phyloP scores from a whole-genome alignment of 2,797 vertebrate species.

The Lacerta bilineata region DNA sequence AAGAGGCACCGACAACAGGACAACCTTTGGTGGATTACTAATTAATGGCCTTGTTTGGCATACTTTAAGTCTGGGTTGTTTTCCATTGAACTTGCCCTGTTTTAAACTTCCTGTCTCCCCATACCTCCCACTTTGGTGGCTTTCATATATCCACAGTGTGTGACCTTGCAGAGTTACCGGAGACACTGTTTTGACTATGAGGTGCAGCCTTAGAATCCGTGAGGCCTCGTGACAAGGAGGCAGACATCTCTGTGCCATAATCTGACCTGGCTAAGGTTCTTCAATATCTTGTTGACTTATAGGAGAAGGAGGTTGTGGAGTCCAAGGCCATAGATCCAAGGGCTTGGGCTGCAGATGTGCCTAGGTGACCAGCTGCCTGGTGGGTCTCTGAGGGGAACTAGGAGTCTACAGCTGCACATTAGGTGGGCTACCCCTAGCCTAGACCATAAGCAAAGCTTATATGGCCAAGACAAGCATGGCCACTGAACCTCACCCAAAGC shows the following conservation, averaged over 20 bases:
- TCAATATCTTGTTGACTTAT: neutral
- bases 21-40: constrained; percentile 51
- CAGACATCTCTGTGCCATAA: neutral
- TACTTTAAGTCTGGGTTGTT: constrained; percentile 8
- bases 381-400: neutral
- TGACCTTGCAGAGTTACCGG: neutral
- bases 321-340: neutral
- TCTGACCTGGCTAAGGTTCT: neutral
- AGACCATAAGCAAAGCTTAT: neutral
- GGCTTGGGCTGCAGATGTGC: neutral
- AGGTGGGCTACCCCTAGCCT: neutral
- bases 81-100: constrained; percentile 37
- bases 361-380: neutral
- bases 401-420: neutral
- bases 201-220: neutral
- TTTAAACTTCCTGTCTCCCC: no score
- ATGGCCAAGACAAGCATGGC: neutral
- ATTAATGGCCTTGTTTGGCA: constrained; percentile 58
- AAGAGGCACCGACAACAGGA: constrained; percentile 51
- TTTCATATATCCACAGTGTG: neutral
- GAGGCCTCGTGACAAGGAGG: neutral
- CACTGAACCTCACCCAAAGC: neutral
- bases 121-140: neutral
- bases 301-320: neutral
- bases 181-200: neutral